Base-by-base conservation (phyloP, 2,797 vertebrate genomes). In the Schizothorax lantsangensis region DNA sequence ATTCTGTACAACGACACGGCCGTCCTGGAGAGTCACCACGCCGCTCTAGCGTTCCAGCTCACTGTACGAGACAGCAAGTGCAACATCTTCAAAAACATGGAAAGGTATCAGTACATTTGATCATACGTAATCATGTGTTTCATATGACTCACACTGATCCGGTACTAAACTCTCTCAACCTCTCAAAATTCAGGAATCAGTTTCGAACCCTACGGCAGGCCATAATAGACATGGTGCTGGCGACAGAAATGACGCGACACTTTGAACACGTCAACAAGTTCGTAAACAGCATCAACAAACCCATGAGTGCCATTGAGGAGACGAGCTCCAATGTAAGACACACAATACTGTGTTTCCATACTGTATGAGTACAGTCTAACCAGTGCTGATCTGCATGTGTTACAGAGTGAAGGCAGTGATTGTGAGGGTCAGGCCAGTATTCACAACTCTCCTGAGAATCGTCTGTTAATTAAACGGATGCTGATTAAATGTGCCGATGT, bases 191-290 rank as follows among this genome's bases (percentile, higher is more conserved):
- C 91, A 99, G 98, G 95, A 98, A 96, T 84, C 97, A 99, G 89
- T 99, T 98, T 91, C 96, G 97, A 90, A 96, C 96, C 2, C 95
- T 99, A 80, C 96, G 97, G 72, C 98, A 99, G 93, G 96, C 96
- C 81, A 96, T 99, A 87, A 98, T 99, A 54, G 98, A 99, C 92
- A 99, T 99, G 98, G 97, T 99, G 91, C 94, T 99, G 83, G 98
- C 98, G 79, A 99, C 98, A 3, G 98, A 99, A 94, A 99, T 99
- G 98, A 99, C 98, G 78, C 98, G 97, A 93, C 98, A 99, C 94
- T 99, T 98, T 84, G 98, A 99, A 91, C 98, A 99, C 0, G 97
- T 99, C 94, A 99, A 98, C 95, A 99, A 98, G 92, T 99, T 99
- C 93, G 96, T 97, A 91, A 99, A 98, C 96, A 98, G 97, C 94